phyloP scores from a whole-genome alignment of 2,113 vertebrate species.

The Callospermophilus lateralis region DNA sequence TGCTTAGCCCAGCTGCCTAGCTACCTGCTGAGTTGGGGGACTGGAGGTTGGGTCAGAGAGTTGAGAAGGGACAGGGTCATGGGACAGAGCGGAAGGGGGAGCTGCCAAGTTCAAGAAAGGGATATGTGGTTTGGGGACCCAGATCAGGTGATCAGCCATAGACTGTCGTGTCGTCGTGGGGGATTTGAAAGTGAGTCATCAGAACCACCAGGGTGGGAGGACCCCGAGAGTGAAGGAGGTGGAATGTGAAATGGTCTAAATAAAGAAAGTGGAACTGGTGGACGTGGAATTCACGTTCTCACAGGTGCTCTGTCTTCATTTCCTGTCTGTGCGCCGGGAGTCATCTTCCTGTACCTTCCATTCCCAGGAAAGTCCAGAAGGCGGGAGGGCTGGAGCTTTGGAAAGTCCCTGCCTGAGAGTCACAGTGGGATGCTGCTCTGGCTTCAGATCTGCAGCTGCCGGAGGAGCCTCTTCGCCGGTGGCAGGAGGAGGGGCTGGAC shows the following conservation, averaged over 20 bases:
- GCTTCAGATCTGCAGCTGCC: neutral
- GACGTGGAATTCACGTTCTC: neutral
- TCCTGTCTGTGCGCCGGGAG: neutral
- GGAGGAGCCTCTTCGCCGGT: neutral
- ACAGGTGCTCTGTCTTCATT: neutral
- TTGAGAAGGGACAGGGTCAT: rapidly evolving
- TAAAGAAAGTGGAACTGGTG: constrained; percentile 4
- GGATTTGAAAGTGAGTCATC: neutral
- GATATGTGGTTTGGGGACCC: neutral
- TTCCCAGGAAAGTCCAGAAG: constrained; percentile 32
- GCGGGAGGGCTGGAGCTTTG: neutral
- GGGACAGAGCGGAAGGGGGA: neutral
- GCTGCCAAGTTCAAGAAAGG: neutral
- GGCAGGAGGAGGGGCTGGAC: neutral
- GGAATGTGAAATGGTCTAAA: neutral
- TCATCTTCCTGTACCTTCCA: neutral
- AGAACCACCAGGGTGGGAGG: neutral
- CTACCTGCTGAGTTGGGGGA: neutral
- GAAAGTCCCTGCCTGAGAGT: constrained; percentile 58
- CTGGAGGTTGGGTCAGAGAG: neutral
- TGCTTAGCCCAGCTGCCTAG: rapidly evolving
- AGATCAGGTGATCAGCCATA: neutral
- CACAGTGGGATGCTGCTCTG: neutral
- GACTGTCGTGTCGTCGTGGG: neutral
- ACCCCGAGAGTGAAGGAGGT: neutral